Evolutionary conservation across 2,113 vertebrate species (phyloP).

Genomic region (Oxyura jamaicensis): DNA sequence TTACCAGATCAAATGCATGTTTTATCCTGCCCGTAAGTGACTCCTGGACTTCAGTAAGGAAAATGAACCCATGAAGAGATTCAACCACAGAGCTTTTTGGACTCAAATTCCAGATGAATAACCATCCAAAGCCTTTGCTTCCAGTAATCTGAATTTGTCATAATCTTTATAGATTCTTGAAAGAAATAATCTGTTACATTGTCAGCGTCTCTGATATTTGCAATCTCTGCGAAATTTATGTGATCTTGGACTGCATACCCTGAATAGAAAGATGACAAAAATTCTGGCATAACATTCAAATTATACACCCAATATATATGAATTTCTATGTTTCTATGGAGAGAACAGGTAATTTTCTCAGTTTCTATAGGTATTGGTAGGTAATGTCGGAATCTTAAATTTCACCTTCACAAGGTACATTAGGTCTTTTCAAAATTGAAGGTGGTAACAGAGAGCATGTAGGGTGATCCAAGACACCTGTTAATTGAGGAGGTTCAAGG

Average conservation of each 20-base stretch:
- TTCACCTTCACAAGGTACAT: background rate
- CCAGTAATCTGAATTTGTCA: background rate
- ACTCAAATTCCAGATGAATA: background rate
- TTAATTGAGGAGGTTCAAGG: background rate
- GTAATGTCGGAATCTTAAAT: background rate
- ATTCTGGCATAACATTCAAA: background rate
- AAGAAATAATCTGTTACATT: background rate
- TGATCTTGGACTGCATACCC: background rate
- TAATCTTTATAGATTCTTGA: background rate
- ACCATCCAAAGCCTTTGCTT: slow-evolving; percentile 1
- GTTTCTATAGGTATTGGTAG: background rate
- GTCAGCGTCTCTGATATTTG: slow-evolving; percentile 59
- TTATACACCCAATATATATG: background rate
- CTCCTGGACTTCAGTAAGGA: background rate
- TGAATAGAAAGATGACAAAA: background rate
- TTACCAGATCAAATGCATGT: background rate
- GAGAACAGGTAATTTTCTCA: background rate
- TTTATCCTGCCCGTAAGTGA: background rate
- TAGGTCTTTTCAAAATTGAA: background rate
- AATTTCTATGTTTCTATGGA: background rate
- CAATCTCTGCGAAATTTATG: slow-evolving; percentile 12
- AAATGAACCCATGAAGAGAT: background rate
- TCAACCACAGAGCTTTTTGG: background rate
- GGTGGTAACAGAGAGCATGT: background rate
- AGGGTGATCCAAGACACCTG: background rate